A percentile compares a stretch with the other conserved stretches of the same genome.
These are phyloP conservation scores for Rhinogobius similis DNA, from an alignment of 2,113 vertebrate genomes.

Conservation along the genomic window DNA sequence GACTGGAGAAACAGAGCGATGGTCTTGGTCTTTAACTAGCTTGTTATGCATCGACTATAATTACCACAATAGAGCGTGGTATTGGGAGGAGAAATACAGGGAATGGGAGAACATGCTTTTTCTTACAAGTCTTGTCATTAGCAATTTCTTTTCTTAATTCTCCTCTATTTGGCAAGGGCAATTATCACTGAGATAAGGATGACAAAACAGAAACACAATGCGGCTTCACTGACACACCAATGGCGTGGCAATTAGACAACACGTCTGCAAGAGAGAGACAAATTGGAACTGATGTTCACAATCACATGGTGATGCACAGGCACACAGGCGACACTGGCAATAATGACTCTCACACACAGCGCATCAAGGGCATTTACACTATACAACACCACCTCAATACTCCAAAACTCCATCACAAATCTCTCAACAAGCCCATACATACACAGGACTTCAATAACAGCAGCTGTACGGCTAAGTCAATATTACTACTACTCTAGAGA, in stretches of 20 bases:
- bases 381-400: conserved; percentile 44
- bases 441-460: conserved; percentile 40
- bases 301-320: conserved; percentile 55
- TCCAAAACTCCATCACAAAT: conserved; percentile 21
- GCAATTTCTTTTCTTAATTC: conserved; percentile 73
- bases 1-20: conserved; percentile 62
- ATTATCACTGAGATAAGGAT: conserved; percentile 73
- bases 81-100: conserved; percentile 61
- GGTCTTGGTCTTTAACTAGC: conserved; percentile 62
- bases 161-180: conserved; percentile 64
- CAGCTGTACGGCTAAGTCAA: conserved; percentile 56
- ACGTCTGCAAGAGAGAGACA: conserved; percentile 61
- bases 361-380: conserved; percentile 52
- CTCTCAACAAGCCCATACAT: conserved; percentile 20
- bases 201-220: conserved; percentile 73
- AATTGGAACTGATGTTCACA: conserved; percentile 71
- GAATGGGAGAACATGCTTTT: conserved; percentile 66
- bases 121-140: conserved; percentile 71
- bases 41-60: conserved; percentile 72
- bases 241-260: conserved; percentile 73
- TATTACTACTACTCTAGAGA: conserved; percentile 43
- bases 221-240: conserved; percentile 61
- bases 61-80: conserved; percentile 63
- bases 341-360: neutral
- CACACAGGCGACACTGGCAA: conserved; percentile 20